Base-by-base conservation (phyloP, 2,797 vertebrate genomes). In the Notolepis coatsorum region DNA sequence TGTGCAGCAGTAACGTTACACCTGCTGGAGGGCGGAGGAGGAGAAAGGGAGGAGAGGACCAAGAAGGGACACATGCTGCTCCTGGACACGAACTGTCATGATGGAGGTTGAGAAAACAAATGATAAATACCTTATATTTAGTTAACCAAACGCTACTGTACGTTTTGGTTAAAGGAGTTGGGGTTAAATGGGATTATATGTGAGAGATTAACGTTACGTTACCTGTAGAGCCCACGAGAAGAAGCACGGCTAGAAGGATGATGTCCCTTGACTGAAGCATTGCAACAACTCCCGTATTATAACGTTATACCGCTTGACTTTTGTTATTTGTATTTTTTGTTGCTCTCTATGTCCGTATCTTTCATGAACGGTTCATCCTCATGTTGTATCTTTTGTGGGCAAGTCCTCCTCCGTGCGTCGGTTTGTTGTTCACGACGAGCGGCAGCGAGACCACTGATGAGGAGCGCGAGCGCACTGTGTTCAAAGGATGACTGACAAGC, bases 401-500 rank as follows among this genome's bases (percentile, higher is more conserved):
- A 56, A 46, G 63, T 77, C n/a, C n/a, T n/a, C n/a, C n/a, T n/a
- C 65, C 77, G 58, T 60, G 68, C 27, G 76, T 67, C 72, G 71
- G 72, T 17, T 75, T 52, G 74, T 66, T 50, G 65, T 28, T 50
- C 70, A 61, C 57, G 82, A 67, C 73, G 54, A 30, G 61, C 70
- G 52, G 82, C 67, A 73, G 77, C 84, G 83, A 82, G 75, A 84
- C 65, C 71, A 21, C 65, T 57, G 87, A 77, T 86, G 87, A 88
- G 88, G n/a, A 42, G 88, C 90, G 90, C 90, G 88, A 89, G 86
- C 65, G 79, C 73, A 31, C 81, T 41, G 87, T 91, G 87, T 91
- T 91, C 86, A 91, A 91, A 91, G 89, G 88, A 84, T 91, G 87
- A 89, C 87, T 89, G 89, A 91, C 90, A 91, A 87, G 82, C 82